Evolutionary conservation across 2,888 invertebrate species (phyloP), one percentile per base, ranked within the genome.

Genomic region (Liopterus haemorrhoidalis): DNA sequence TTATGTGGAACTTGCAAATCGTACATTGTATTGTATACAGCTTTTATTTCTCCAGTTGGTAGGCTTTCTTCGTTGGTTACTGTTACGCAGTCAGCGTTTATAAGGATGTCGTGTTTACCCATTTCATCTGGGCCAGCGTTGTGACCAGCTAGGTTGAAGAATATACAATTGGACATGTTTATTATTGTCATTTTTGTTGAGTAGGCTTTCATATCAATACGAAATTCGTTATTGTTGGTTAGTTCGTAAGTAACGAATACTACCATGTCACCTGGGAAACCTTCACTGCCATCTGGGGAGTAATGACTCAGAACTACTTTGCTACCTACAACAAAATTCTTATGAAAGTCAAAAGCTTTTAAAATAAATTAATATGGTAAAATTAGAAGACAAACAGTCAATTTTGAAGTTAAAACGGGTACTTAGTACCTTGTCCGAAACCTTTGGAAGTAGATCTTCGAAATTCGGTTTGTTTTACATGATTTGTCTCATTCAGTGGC

Each of bases 101-200:
- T 72, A 4, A 74, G 74, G n/a, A 89, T 66, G 16, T 73, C 70
- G 61, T 89, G 88, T 11, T 81, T 79, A 53, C 76, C 74, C 48
- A 86, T 62, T 39, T 75, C 74, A 3, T 73, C 70, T 1, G 73
- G 63, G 1, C 85, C 86, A 3, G 77, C 59, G 28, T 85, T 83
- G 68, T 93, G 89, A 8, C 93, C 94, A 25, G 82, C 88, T 27
- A 96, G 72, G 68, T 96, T 96, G 66, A 94, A 93, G 65, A 85
- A 95, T 1, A 84, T 76, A 55, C 91, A 81, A 65, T 85, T 87
- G 38, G 90, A 88, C 41, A 96, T 68, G 65, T 90, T 92, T 48
- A 95, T 70, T 1, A 87, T 79, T 0, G 93, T 93, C 0, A 85
- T 75, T 59, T 83, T 81, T 3, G 79, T 81, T 2, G 82, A 76